phyloP scores from a whole-genome alignment of 2,113 vertebrate species.

The Rhodinocichla rosea region DNA sequence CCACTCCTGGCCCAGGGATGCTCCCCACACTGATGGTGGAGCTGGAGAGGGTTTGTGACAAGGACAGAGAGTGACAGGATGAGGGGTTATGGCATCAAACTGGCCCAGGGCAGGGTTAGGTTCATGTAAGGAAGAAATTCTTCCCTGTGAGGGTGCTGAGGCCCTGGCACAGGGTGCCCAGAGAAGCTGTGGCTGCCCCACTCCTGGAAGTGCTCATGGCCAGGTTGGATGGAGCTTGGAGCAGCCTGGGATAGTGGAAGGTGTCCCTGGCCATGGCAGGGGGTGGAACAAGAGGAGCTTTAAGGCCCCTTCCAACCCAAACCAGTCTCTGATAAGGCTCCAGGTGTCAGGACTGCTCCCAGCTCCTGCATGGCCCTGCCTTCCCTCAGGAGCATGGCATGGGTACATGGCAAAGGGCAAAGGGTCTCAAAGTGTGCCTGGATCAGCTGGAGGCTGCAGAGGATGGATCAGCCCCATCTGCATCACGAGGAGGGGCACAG shows the following conservation, averaged over 20 bases:
- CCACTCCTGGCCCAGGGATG: background rate
- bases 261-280: background rate
- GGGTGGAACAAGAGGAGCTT: background rate
- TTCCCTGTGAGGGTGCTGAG: background rate
- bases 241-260: accelerated
- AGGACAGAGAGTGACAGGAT: background rate
- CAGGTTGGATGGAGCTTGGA: accelerated
- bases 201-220: background rate
- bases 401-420: background rate
- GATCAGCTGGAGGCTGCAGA: background rate
- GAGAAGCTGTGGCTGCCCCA: background rate
- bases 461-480: background rate
- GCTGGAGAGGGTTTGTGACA: background rate
- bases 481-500: accelerated
- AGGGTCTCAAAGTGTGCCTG: background rate
- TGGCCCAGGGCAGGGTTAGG: background rate
- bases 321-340: background rate
- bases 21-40: background rate
- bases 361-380: background rate
- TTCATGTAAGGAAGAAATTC: background rate
- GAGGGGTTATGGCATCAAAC: background rate
- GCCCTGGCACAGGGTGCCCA: background rate
- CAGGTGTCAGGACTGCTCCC: background rate
- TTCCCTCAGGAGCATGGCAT: background rate
- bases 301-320: background rate